Evolutionary conservation across 2,797 vertebrate genomes (phyloP).

Genomic region (Cygnus olor): DNA sequence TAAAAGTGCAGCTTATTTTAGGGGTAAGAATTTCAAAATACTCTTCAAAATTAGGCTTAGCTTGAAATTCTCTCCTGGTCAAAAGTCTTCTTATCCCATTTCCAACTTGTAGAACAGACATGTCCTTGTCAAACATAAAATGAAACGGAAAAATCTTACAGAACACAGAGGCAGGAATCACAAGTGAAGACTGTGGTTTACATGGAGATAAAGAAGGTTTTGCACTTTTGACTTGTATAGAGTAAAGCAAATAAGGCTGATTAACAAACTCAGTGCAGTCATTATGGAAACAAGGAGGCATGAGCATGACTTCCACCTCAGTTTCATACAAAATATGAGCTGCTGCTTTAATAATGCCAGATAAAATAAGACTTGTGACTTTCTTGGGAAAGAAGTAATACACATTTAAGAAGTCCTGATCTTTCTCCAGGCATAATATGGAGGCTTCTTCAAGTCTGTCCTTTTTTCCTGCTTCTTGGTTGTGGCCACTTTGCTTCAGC

Average conservation of each 20-base stretch:
- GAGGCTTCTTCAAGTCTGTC: slow-evolving; percentile 86
- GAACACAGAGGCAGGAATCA: slow-evolving; percentile 92
- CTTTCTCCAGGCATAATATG: slow-evolving; percentile 95
- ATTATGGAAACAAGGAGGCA: slow-evolving; percentile 82
- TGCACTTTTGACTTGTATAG: slow-evolving; percentile 87
- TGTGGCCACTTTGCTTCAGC: slow-evolving; percentile 89
- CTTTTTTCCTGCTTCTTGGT: slow-evolving; percentile 77
- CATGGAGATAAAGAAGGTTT: slow-evolving; percentile 90
- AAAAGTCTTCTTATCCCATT: slow-evolving; percentile 91
- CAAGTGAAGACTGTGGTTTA: slow-evolving; percentile 89
- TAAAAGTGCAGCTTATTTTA: slow-evolving; percentile 92
- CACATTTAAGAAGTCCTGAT: slow-evolving; percentile 90
- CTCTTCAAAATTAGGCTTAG: slow-evolving; percentile 88
- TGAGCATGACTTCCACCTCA: slow-evolving; percentile 83
- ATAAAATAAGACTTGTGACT: slow-evolving; percentile 90
- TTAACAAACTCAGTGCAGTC: slow-evolving; percentile 88
- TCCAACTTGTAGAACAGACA: slow-evolving; percentile 93
- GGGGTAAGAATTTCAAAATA: slow-evolving; percentile 92
- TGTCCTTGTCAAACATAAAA: slow-evolving; percentile 93
- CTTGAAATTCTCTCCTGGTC: slow-evolving; percentile 86
- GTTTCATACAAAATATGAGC: slow-evolving; percentile 90
- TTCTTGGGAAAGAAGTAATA: slow-evolving; percentile 94
- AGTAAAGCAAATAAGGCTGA: slow-evolving; percentile 92
- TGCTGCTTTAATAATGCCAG: slow-evolving; percentile 93
- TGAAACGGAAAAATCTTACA: slow-evolving; percentile 98